Evolutionary conservation across 23 tunicate species (phyloP).

Genomic region (Aplidium turbinatum): DNA sequence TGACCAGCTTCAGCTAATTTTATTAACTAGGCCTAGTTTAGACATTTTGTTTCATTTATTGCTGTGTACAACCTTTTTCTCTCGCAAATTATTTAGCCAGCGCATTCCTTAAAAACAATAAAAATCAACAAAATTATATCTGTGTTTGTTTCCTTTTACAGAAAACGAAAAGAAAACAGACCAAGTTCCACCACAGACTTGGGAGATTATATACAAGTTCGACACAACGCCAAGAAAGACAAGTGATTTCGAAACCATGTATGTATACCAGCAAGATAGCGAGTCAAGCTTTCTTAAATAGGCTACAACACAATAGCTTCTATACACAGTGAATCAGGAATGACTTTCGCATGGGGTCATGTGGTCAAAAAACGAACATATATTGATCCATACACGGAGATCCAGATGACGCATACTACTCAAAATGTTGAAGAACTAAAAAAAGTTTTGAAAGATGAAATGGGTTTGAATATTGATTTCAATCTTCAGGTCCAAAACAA

Average conservation of each 20-base stretch:
- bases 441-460: constrained; percentile 24
- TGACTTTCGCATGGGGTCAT: background rate
- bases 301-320: constrained; percentile 18
- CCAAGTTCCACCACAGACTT: background rate
- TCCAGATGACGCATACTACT: background rate
- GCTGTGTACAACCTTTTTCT: background rate
- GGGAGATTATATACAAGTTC: constrained; percentile 16
- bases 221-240: background rate
- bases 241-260: constrained; percentile 15
- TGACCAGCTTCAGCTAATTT: too few species aligned
- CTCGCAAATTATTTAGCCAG: background rate
- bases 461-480: constrained; percentile 16
- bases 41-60: background rate
- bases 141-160: background rate
- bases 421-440: constrained; percentile 21
- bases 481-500: too few species aligned
- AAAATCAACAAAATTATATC: too few species aligned
- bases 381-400: constrained; percentile 36
- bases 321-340: background rate
- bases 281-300: constrained; percentile 22
- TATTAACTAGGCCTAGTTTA: too few species aligned
- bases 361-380: background rate
- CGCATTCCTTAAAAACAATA: too few species aligned
- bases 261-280: constrained; percentile 15
- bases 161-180: background rate